Percentiles rank a stretch among this genome's conserved stretches.
Evolutionary conservation across 2,113 vertebrate species (phyloP).

Genomic region (Oryzias javanicus): DNA sequence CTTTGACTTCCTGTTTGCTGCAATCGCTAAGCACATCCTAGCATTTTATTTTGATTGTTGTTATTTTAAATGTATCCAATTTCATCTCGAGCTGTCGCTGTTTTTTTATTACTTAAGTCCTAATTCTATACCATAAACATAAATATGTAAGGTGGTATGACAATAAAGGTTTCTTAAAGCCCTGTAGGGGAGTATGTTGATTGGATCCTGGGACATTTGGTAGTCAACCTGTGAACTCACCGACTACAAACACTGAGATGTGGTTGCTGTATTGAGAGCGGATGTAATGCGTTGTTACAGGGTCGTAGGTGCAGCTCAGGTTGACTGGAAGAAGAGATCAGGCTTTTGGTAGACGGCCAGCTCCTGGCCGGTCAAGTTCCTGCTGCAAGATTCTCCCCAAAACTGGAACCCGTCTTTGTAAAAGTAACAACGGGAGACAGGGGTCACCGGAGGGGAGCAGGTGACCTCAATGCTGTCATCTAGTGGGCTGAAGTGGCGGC

Average conservation of each 20-base stretch:
- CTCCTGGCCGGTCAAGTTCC: constrained; percentile 2
- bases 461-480: not conserved
- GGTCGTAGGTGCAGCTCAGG: constrained; percentile 19
- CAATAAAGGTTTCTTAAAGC: no score
- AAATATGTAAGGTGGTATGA: no score
- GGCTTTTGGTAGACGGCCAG: not conserved
- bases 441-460: not conserved
- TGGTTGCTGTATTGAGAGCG: constrained; percentile 19
- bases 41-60: no score
- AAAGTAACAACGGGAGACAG: constrained; percentile 1
- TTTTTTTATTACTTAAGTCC: no score
- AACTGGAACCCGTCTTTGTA: not conserved
- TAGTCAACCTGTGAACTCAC: not conserved
- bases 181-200: no score
- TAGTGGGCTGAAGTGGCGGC: not conserved
- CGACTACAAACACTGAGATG: constrained; percentile 8
- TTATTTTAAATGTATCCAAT: no score
- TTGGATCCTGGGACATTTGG: no score
- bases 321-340: constrained; percentile 8
- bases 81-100: no score
- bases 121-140: no score
- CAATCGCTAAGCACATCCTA: no score
- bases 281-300: not conserved
- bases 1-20: no score
- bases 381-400: not conserved